Evolutionary conservation across 2,797 vertebrate species (phyloP), one percentile per base, ranked within the genome.

Genomic region (Synaphobranchus kaupii): DNA sequence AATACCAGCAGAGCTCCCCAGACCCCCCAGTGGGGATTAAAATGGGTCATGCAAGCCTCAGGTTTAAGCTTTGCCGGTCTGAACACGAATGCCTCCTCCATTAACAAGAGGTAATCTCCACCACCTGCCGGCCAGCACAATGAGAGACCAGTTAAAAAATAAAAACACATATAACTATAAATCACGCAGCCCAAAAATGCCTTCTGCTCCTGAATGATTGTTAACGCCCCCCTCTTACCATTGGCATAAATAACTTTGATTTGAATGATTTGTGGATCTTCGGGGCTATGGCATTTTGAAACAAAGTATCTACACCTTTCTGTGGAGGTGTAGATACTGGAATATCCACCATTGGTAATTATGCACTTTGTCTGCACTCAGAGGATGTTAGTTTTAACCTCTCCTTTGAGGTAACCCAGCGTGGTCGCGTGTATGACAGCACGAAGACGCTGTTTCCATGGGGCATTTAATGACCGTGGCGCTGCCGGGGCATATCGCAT

Each of bases 31-130:
- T 73, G 86, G 82, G 22, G 84, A 85, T 88, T 88, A 87, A 90
- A 90, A 52, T 83, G 78, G 52, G n/a, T 83, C 82, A 88, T 85
- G 81, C 28, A 78, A 83, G 22, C 28, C 73, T 82, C 34, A 73
- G 86, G 71, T 68, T 85, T 81, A 71, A 85, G 86, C 28, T 25
- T 34, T 86, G 89, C 94, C 83, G 93, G 94, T 90, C 91, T 92
- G 88, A 91, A 90, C 95, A 81, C 93, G 95, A 52, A 58, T 60
- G 73, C 84, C 87, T 71, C 89, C 90, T 89, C 88, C 89, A 3
- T 25, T 87, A 92, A 88, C 89, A 91, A 90, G 91, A 94, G 90
- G 89, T 94, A 93, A 94, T 94, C 92, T 92, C 89, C 90, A 90
- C 92, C 88, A 93, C 92, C 90, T 94, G 92, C 90, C 91, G 92